phyloP scores from a whole-genome alignment of 2,797 vertebrate genomes.

The Phataginus tricuspis region DNA sequence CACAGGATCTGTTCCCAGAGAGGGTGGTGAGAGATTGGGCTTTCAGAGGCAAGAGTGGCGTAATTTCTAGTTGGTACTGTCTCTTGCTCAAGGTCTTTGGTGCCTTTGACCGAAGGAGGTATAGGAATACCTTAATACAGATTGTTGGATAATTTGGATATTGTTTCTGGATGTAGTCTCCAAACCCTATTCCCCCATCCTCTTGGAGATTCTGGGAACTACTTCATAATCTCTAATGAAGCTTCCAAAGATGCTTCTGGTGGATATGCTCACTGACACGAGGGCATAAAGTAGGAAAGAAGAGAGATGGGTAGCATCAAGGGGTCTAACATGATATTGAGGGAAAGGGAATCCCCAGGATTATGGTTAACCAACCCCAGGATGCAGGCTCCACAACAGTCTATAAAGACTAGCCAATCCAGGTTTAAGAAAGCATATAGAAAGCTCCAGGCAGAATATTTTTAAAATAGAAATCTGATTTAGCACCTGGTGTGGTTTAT shows the following conservation, averaged over 20 bases:
- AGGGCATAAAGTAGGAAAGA: neutral
- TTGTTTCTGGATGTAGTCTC: neutral
- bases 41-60: neutral
- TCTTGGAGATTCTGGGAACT: neutral
- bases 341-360: neutral
- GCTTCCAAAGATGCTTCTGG: neutral
- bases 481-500: neutral
- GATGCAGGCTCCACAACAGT: neutral
- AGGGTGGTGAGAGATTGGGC: neutral
- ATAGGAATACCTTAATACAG: neutral
- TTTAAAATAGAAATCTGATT: constrained; percentile 17
- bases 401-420: neutral
- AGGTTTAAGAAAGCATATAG: neutral
- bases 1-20: neutral
- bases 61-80: neutral
- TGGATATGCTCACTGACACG: neutral
- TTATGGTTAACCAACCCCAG: neutral
- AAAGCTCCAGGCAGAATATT: neutral
- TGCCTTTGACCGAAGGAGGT: neutral
- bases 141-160: neutral
- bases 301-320: neutral
- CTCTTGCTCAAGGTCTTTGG: neutral
- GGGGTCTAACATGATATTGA: neutral
- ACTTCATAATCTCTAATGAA: neutral
- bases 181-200: neutral